Evolutionary conservation across 1,140 invertebrate genomes (phyloP), one percentile per base, ranked within the genome.

Genomic region (Nylanderia fulva): DNA sequence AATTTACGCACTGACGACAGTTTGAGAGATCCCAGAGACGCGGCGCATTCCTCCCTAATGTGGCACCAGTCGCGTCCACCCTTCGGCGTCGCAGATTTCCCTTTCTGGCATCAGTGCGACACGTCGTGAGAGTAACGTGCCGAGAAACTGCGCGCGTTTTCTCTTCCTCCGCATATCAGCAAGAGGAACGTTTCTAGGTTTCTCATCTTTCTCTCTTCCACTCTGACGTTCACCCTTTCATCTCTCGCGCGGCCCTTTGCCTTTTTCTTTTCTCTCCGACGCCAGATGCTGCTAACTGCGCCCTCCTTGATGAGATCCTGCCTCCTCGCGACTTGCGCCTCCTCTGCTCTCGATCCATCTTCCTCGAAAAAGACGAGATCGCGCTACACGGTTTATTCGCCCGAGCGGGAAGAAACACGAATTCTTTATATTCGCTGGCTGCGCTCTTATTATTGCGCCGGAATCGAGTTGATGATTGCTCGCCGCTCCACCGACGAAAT

Each of bases 1-100:
- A 89, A 89, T 91, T 91, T 85, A 88, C 91, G 86, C 89, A 85
- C 88, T 89, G 91, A 92, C 87, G 90, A 92, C 90, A 92, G 91
- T 92, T 92, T 92, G 86, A 90, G 85, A 89, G 91, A 90, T 91
- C 86, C 84, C 48, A 29, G n/a, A n/a, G n/a, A n/a, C n/a, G 58
- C 60, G 52, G 74, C 52, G 77, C 45, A 86, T 89, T 85, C 82
- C 48, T 88, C 75, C 90, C 84, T 92, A 91, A 91, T 92, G 86
- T 86, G n/a, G n/a, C n/a, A 91, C 75, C 85, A 39, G 29, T 61
- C 86, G 42, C 86, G 42, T 56, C 64, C 71, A 77, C 87, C 42
- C 61, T 18, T 36, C 63, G 63, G 21, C 56, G 27, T 52, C 58
- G 74, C 63, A n/a, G 27, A 63, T 79, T 80, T 79, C 72, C 76